Evolutionary conservation across 2,797 vertebrate genomes (phyloP), one percentile per base, ranked within the genome.

Genomic region (Phoxinus dragarum): DNA sequence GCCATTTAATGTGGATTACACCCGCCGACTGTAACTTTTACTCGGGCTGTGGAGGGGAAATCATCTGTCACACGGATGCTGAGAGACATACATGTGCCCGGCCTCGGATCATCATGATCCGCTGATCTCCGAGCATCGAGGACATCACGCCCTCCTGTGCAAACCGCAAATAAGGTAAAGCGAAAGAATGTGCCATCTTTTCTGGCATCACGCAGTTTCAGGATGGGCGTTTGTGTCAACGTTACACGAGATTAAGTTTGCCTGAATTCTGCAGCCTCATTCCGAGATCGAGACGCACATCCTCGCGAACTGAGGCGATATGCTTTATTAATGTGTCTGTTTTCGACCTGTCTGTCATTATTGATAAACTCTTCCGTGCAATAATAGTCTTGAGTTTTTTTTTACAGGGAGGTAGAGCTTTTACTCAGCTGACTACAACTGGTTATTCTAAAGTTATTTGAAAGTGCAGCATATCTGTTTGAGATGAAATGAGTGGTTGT

Each of bases 61-160:
- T 78, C 87, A 79, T 92, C 92, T 87, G 92, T 94, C 92, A 94
- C 84, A 87, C 36, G 88, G 72, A 87, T 87, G 84, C 79, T 69
- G 82, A 12, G 72, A n/a, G 89, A 68, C 89, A 90, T 94, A 92
- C 93, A 94, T 94, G 93, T 93, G 93, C 91, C 84, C 82, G 86
- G 90, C 91, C 91, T 89, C 92, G 90, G 88, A 94, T 95, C 93
- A 91, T 91, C 91, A 94, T 95, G 94, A 91, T 91, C 91, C 90
- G 92, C 91, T 94, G 87, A 94, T 92, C 91, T 88, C 89, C 88
- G 92, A 89, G 90, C 87, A 90, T 82, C 6, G 92, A 94, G 94
- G 93, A 95, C 93, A 93, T 91, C 86, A 92, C 90, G 81, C 92
- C 91, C 88, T 87, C 89, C 84, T 80, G 84, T 85, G 90, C 93